phyloP scores from a whole-genome alignment of 2,113 vertebrate genomes.

The Ondatra zibethicus region DNA sequence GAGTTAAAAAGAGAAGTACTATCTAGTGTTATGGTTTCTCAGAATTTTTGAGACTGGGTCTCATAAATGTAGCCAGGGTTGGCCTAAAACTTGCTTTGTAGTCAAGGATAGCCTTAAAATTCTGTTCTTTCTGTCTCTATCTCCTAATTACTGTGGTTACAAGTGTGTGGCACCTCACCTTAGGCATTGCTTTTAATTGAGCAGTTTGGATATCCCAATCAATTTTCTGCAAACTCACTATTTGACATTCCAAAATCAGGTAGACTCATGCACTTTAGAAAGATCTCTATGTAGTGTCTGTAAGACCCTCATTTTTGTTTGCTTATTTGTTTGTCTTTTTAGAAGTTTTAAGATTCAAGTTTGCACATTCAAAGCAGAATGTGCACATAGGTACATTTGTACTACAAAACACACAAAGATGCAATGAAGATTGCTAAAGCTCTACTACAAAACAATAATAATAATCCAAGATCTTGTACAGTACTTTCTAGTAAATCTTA shows the following conservation, averaged over 20 bases:
- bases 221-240: not conserved
- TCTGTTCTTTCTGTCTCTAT: no score
- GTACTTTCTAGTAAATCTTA: not conserved
- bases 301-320: not conserved
- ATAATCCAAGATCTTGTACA: not conserved
- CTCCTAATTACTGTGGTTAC: not conserved
- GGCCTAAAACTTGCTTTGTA: not conserved
- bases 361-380: conserved; percentile 28
- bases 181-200: not conserved
- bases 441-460: not conserved
- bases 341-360: not conserved
- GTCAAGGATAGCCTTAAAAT: not conserved
- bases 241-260: not conserved
- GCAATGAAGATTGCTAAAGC: not conserved
- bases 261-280: not conserved
- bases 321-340: not conserved
- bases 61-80: not conserved
- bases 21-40: not conserved
- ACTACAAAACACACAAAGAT: not conserved
- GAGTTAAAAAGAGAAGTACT: conserved; percentile 12
- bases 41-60: not conserved
- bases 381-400: not conserved
- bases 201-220: not conserved
- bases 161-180: not conserved
- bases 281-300: not conserved